A percentile compares a stretch with the other conserved stretches of the same genome.
Evolutionary conservation across 2,797 vertebrate genomes (phyloP).

Genomic region (Myioborus melanocephalus): DNA sequence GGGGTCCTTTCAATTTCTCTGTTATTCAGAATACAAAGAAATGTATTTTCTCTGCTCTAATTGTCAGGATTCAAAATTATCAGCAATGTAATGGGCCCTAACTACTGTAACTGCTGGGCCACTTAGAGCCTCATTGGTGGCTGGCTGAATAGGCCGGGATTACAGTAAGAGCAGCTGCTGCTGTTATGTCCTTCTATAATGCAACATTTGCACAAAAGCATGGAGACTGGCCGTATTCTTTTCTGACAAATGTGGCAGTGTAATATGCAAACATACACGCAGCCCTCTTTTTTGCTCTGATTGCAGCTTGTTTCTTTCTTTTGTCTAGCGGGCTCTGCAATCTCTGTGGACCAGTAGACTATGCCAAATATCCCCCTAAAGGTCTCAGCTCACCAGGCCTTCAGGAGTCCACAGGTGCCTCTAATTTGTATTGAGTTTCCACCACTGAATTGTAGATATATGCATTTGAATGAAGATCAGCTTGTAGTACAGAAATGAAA

Average conservation of each 20-base stretch:
- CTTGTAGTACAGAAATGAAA: neutral
- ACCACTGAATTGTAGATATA: neutral
- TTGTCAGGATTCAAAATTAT: slow-evolving; percentile 59
- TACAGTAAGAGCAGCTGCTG: slow-evolving; percentile 60
- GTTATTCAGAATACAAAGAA: slow-evolving; percentile 50
- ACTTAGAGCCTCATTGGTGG: slow-evolving; percentile 32
- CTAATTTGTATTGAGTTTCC: slow-evolving; percentile 13
- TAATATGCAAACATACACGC: neutral
- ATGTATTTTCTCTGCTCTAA: slow-evolving; percentile 35
- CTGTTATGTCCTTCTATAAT: slow-evolving; percentile 32
- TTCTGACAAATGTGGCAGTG: slow-evolving; percentile 5
- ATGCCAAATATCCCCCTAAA: slow-evolving; percentile 18
- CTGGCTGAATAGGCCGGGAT: slow-evolving; percentile 53
- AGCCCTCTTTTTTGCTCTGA: slow-evolving; percentile 32
- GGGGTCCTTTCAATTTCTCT: slow-evolving; percentile 21
- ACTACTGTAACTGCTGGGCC: slow-evolving; percentile 58
- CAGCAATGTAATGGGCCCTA: slow-evolving; percentile 52
- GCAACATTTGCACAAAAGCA: slow-evolving; percentile 25
- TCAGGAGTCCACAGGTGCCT: slow-evolving; percentile 23
- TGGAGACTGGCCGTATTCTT: slow-evolving; percentile 14
- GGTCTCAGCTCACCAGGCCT: neutral
- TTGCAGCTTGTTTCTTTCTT: slow-evolving; percentile 58
- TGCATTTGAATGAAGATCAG: neutral
- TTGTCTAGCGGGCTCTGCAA: slow-evolving; percentile 46
- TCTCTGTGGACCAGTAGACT: neutral